Evolutionary conservation across 2,888 invertebrate genomes (phyloP), one percentile per base, ranked within the genome.

Genomic region (Dascillus cervinus): DNA sequence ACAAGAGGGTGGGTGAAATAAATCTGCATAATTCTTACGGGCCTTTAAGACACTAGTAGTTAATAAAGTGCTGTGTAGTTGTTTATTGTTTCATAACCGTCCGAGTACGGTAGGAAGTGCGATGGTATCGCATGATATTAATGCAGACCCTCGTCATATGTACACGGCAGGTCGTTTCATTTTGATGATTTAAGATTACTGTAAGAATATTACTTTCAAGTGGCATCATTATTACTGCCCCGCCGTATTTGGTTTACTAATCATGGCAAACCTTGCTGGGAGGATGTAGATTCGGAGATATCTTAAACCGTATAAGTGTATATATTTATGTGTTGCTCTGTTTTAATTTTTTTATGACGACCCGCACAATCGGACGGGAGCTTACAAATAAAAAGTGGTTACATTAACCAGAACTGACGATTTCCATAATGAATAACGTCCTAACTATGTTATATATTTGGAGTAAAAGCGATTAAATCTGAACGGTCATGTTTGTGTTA

Each of bases 141-240:
- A 57, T 56, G 55, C 50, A 40, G 55, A 56, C 56, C 55, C 58
- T 58, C 54, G 55, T 58, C 58, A 58, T 52, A 51, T 52, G 54
- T 46, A 52, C 50, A 44, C 51, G 53, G 52, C 55, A 52, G 53
- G 49, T 49, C 47, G 55, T 55, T 58, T 57, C 56, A 56, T 58
- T 58, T 55, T 52, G 55, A 58, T 59, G 59, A 59, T 58, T 58
- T 59, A 59, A 58, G 56, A 57, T 55, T 52, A 52, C 51, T 50
- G 47, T 49, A 45, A 48, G 50, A 51, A 44, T 54, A 58, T 57
- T 55, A 53, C 51, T 53, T 57, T 55, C 53, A 46, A 55, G 52
- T 54, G 53, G 52, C 49, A 52, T 56, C 55, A 52, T 57, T 55
- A 53, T 48, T 51, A 43, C 48, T 45, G 49, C 47, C 46, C 52